Base-by-base conservation (phyloP, 1,140 invertebrate species). In the Gerris buenoi region DNA sequence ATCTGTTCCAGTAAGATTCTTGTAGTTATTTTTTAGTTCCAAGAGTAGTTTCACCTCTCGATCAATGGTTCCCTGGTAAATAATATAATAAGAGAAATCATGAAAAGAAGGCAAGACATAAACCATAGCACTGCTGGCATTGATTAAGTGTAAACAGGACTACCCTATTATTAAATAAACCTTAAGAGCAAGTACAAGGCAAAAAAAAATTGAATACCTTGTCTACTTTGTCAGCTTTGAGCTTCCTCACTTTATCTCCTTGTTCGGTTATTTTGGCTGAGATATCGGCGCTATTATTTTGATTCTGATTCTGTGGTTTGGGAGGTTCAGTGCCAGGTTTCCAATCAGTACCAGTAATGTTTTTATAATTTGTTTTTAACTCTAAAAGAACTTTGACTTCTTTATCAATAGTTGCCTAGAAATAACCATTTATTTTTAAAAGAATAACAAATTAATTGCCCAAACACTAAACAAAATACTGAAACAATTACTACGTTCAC, bases 311-410 rank as follows among this genome's bases (percentile, higher is more conserved):
- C 33, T 10, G n/a, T 3, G 22, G 5, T 25, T 22, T 10, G 3
- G 58, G 58, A 60, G 58, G 5, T 13, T 22, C 22, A 22, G 22
- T 22, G 23, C 58, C 58, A 15, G 58, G 58, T 25, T 60, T 60
- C 58, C 58, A 60, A 13, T 90, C 88, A 57, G 80, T 79, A 2
- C 88, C 89, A 2, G 88, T 88, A 25, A 82, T 73, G 60, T 81
- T 78, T 79, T 94, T 94, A 74, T 88, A 96, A 65, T 90, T 82
- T 1, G 78, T 79, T 78, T 96, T 96, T 1, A 96, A 77, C 25
- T 79, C 77, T 67, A 93, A 76, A 27, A 95, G 78, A 65, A 79
- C 77, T 75, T 89, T 83, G n/a, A 93, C 88, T 73, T 84, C 88
- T 18, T 77, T 79, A 71, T 90, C 86, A 64, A 91, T 80, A n/a